Conservation (phyloP, 2,888 invertebrate genomes). For the Homarus gammarus region DNA sequence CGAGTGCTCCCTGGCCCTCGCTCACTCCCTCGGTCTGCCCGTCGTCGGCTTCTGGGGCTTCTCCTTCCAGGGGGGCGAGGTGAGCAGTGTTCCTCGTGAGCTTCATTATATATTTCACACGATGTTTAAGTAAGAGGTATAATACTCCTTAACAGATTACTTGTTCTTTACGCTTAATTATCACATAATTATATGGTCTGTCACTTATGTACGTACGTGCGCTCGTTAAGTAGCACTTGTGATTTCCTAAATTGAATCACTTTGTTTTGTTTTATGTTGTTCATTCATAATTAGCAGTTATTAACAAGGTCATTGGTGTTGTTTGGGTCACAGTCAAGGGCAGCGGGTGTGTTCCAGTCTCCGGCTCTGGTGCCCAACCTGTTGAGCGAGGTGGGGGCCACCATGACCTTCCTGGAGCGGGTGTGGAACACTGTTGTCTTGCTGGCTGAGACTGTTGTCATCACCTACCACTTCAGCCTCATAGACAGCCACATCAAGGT, state of each 20-base stretch:
- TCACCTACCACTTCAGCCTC: conserved; percentile 77
- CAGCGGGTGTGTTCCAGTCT: conserved; percentile 77
- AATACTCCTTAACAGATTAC: too few species aligned
- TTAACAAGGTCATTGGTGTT: neutral
- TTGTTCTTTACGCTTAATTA: too few species aligned
- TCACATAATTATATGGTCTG: too few species aligned
- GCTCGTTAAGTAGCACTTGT: too few species aligned
- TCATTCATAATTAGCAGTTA: too few species aligned
- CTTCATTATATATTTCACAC: too few species aligned
- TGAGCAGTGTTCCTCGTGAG: too few species aligned
- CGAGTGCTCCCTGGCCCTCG: conserved; percentile 78
- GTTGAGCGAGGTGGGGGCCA: conserved; percentile 77
- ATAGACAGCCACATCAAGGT: conserved; percentile 77
- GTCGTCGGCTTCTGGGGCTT: conserved; percentile 78
- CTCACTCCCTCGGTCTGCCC: conserved; percentile 77
- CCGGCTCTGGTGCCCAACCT: conserved; percentile 77
- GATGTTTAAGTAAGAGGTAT: too few species aligned
- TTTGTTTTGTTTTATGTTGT: too few species aligned
- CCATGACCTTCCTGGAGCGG: conserved; percentile 78
- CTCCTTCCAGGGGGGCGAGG: conserved; percentile 78
- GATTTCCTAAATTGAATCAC: too few species aligned
- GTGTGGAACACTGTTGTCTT: conserved; percentile 77
- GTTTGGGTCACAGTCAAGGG: conserved; percentile 35
- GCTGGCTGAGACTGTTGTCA: conserved; percentile 77
- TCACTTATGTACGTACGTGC: too few species aligned